phyloP scores from a whole-genome alignment of 2,797 vertebrate genomes.

The Hirundo rustica region DNA sequence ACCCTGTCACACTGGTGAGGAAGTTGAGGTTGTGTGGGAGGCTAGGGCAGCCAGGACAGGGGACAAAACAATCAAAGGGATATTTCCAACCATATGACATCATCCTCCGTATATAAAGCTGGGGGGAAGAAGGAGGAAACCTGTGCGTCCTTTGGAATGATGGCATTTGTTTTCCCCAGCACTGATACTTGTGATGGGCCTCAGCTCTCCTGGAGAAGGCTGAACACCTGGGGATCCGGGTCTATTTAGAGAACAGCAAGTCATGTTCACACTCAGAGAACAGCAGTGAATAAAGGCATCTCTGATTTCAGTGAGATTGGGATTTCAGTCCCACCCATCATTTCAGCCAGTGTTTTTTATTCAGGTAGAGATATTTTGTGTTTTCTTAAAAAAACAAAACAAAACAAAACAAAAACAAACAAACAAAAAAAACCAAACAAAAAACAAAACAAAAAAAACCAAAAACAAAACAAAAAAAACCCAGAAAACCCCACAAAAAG shows the following conservation, averaged over 20 bases:
- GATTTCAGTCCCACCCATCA: neutral
- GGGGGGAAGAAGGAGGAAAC: neutral
- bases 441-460: no score
- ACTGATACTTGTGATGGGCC: fast-evolving
- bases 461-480: no score
- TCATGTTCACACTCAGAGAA: neutral
- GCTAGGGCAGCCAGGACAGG: neutral
- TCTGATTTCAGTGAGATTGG: neutral
- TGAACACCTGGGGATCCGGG: neutral
- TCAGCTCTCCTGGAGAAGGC: neutral
- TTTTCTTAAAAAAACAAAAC: neutral
- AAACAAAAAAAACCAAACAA: no score
- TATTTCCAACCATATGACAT: neutral
- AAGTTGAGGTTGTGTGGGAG: fast-evolving
- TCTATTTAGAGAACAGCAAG: neutral
- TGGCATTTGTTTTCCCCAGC: neutral
- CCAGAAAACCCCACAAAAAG: no score
- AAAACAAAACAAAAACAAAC: neutral
- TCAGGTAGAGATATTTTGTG: neutral
- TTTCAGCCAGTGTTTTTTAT: neutral
- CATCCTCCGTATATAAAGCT: neutral
- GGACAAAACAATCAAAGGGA: neutral
- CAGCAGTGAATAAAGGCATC: neutral
- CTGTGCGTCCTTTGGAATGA: neutral
- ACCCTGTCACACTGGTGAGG: fast-evolving